Percentiles rank a stretch among this genome's conserved stretches.
These are phyloP conservation scores for Lithophane ornitopus DNA, from an alignment of 2,888 invertebrate species.

Conservation along the genomic window DNA sequence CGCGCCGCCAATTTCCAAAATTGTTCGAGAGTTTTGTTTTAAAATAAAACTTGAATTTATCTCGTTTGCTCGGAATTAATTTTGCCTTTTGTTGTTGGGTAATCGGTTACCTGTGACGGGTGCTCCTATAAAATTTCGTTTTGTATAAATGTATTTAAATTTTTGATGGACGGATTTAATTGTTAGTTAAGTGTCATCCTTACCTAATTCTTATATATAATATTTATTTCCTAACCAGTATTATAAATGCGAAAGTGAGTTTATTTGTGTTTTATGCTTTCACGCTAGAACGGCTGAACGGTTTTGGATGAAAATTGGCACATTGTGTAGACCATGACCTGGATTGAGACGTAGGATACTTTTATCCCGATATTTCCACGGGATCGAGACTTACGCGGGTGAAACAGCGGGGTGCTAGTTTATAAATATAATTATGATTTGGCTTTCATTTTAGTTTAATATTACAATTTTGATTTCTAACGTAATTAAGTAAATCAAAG, in stretches of 20 bases:
- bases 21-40: slow-evolving; percentile 87
- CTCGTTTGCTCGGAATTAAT: slow-evolving; percentile 83
- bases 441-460: slow-evolving; percentile 5
- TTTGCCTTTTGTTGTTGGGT: slow-evolving; percentile 84
- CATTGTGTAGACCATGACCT: too few relatives aligned
- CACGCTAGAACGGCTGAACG: too few relatives aligned
- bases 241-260: too few relatives aligned
- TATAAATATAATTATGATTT: background rate
- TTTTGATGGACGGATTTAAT: slow-evolving; percentile 38
- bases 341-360: too few relatives aligned
- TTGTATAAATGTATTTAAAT: slow-evolving; percentile 67
- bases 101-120: slow-evolving; percentile 84
- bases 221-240: too few relatives aligned
- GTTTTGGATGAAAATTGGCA: too few relatives aligned
- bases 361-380: too few relatives aligned
- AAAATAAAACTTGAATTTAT: slow-evolving; percentile 87
- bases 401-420: too few relatives aligned
- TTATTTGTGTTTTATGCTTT: too few relatives aligned
- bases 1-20: slow-evolving; percentile 87
- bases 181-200: slow-evolving; percentile 14
- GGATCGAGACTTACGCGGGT: too few relatives aligned
- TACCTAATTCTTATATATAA: too few relatives aligned
- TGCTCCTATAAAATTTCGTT: slow-evolving; percentile 76
- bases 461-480: background rate
- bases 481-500: background rate